Evolutionary conservation across 2,113 vertebrate species (phyloP).

Genomic region (Arvicanthis niloticus): DNA sequence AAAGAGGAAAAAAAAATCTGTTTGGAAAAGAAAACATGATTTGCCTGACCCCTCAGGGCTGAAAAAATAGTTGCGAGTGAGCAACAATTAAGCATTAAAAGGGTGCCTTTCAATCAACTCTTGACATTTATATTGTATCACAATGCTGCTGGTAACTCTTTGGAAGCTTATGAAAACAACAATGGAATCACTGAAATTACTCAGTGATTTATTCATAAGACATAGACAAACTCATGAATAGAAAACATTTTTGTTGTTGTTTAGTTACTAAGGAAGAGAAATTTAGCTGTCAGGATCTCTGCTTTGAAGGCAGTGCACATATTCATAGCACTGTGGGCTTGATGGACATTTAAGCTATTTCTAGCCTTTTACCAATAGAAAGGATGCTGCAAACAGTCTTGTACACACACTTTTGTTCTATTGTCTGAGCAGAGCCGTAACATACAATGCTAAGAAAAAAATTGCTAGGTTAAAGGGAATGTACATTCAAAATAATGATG

Average conservation of each 20-base stretch:
- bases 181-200: conserved; percentile 67
- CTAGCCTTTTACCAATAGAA: conserved; percentile 39
- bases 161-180: conserved; percentile 74
- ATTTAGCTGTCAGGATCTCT: conserved; percentile 51
- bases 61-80: conserved; percentile 48
- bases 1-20: conserved; percentile 80
- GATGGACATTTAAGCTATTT: conserved; percentile 55
- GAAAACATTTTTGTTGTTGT: conserved; percentile 27
- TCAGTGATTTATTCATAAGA: conserved; percentile 67
- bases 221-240: conserved; percentile 54
- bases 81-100: not conserved
- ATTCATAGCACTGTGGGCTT: conserved; percentile 22
- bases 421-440: not conserved
- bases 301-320: conserved; percentile 37
- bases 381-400: not conserved
- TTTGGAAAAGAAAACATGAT: conserved; percentile 71
- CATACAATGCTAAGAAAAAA: not conserved
- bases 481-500: not conserved
- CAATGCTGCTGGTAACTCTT: conserved; percentile 66
- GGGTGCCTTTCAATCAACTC: conserved; percentile 65
- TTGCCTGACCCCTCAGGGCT: conserved; percentile 57
- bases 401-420: not conserved
- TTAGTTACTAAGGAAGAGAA: conserved; percentile 62
- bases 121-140: conserved; percentile 82
- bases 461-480: not conserved